These are phyloP conservation scores for Typhlichthys subterraneus DNA, from an alignment of 2,797 vertebrate species.

Conservation along the genomic window DNA sequence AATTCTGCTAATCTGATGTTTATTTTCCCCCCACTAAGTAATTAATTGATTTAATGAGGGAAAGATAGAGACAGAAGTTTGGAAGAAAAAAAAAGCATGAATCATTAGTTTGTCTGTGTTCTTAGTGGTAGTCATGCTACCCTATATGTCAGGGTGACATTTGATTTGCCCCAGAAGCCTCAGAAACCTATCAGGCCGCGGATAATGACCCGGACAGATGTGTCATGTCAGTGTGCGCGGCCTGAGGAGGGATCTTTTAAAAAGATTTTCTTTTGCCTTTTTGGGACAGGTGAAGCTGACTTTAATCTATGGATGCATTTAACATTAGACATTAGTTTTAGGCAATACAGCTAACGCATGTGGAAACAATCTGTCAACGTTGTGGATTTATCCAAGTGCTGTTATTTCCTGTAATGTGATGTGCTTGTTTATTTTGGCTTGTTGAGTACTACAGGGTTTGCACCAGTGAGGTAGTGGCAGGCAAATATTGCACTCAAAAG, in stretches of 20 bases:
- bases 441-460: conserved; percentile 33
- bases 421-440: conserved; percentile 18
- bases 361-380: conserved; percentile 66
- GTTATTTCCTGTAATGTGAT: conserved; percentile 63
- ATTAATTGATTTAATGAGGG: not conserved
- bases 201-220: conserved; percentile 68
- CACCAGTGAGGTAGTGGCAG: conserved; percentile 15
- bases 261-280: conserved; percentile 63
- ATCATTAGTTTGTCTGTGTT: conserved; percentile 13
- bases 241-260: conserved; percentile 33
- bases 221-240: conserved; percentile 57
- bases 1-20: conserved; percentile 24
- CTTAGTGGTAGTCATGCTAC: conserved; percentile 12
- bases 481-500: conserved; percentile 7
- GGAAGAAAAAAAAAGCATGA: conserved; percentile 1
- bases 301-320: conserved; percentile 69
- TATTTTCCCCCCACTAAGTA: conserved; percentile 7
- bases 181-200: conserved; percentile 49
- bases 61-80: not conserved
- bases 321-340: conserved; percentile 7
- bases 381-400: conserved; percentile 45
- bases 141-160: conserved; percentile 30
- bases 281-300: conserved; percentile 73
- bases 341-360: conserved; percentile 45
- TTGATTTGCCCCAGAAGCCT: conserved; percentile 55